These are phyloP conservation scores for Diuraphis noxia DNA, from an alignment of 1,140 invertebrate genomes.

Conservation along the genomic window DNA sequence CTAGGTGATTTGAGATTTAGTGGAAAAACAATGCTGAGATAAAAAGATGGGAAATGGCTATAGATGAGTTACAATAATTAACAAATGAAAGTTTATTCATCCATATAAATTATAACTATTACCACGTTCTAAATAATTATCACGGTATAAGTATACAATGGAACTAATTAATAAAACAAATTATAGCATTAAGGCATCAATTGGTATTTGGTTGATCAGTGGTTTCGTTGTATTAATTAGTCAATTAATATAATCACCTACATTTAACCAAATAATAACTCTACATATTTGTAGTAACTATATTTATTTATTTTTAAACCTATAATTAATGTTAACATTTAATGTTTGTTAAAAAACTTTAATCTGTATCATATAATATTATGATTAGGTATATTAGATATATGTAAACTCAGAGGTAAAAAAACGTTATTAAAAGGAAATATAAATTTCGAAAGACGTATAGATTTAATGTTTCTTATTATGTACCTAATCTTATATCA, in stretches of 20 bases:
- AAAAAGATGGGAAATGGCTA: background rate
- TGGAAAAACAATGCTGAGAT: background rate
- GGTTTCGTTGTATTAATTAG: background rate
- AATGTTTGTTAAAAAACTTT: background rate
- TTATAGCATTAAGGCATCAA: background rate
- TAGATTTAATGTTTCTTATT: background rate
- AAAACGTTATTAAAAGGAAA: background rate
- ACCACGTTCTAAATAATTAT: background rate
- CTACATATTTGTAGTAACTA: background rate
- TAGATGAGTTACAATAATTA: background rate
- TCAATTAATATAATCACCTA: background rate
- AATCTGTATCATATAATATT: background rate
- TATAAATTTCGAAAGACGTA: background rate
- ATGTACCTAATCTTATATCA: background rate
- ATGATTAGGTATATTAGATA: no score
- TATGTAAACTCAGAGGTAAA: background rate
- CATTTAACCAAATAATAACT: background rate
- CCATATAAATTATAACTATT: background rate
- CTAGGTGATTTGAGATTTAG: background rate
- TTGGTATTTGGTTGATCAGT: background rate
- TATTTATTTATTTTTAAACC: background rate
- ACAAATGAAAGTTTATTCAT: background rate
- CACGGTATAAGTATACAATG: background rate
- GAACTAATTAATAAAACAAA: background rate
- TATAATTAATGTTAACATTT: background rate